A percentile compares a stretch with the other conserved stretches of the same genome.
These are phyloP conservation scores for Daboia siamensis DNA, from an alignment of 2,113 vertebrate genomes.

Conservation along the genomic window DNA sequence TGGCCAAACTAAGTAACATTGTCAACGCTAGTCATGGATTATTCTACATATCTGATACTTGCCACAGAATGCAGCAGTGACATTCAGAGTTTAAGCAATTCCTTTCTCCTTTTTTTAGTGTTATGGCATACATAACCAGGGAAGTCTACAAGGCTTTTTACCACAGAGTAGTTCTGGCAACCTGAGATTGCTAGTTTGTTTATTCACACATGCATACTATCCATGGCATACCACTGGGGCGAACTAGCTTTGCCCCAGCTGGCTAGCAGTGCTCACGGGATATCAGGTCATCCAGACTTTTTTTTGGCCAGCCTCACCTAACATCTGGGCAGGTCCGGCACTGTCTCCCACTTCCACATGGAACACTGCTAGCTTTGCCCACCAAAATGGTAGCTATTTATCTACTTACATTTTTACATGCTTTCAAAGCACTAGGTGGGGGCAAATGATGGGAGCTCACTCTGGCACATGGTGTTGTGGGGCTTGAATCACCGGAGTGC, in stretches of 20 bases:
- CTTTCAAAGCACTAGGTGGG: not conserved
- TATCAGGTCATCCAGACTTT: not conserved
- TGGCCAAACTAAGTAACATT: too few relatives aligned
- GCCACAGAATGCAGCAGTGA: not conserved
- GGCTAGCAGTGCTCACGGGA: not conserved
- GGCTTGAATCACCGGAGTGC: not conserved
- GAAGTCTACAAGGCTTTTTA: too few relatives aligned
- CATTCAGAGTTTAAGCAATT: not conserved
- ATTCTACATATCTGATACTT: too few relatives aligned
- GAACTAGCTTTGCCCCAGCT: not conserved
- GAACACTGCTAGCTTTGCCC: not conserved
- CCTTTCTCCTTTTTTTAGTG: too few relatives aligned
- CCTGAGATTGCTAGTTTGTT: not conserved
- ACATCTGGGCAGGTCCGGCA: not conserved
- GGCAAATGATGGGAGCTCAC: not conserved
- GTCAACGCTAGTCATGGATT: too few relatives aligned
- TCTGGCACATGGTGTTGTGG: not conserved
- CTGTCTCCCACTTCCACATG: not conserved
- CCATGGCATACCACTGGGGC: not conserved
- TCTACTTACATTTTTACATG: not conserved
- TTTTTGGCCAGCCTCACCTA: not conserved
- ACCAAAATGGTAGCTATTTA: not conserved
- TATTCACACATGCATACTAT: not conserved
- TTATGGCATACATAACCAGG: too few relatives aligned
- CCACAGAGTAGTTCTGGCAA: not conserved